These are phyloP conservation scores for Drosophila varians DNA, from an alignment of 1,140 invertebrate species.

Conservation along the genomic window DNA sequence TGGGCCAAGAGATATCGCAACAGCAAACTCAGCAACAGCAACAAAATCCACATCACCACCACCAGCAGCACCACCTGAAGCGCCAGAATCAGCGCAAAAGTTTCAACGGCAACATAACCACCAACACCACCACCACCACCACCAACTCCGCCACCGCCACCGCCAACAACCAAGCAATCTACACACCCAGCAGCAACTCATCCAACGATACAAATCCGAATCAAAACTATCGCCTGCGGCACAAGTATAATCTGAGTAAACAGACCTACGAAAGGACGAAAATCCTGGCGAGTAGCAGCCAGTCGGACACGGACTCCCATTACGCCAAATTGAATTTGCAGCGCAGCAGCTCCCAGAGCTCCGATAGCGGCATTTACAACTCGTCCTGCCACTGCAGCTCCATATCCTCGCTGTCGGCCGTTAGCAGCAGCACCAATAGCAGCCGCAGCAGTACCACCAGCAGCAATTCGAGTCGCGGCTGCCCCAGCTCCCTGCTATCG, in stretches of 20 bases:
- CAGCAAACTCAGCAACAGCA: conserved; percentile 75
- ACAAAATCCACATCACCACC: conserved; percentile 52
- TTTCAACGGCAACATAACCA: conserved; percentile 43
- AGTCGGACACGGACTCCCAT: conserved; percentile 58
- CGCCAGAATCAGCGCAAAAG: conserved; percentile 42
- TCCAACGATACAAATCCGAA: conserved; percentile 32
- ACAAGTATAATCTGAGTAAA: conserved; percentile 75
- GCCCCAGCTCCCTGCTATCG: conserved; percentile 55
- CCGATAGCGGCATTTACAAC: conserved; percentile 79
- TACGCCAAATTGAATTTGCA: conserved; percentile 66
- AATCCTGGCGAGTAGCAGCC: conserved; percentile 28
- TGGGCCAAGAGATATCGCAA: conserved; percentile 83
- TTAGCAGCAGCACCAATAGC: conserved; percentile 59
- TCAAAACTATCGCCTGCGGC: conserved; percentile 66
- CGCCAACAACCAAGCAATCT: conserved; percentile 19
- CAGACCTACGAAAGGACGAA: conserved; percentile 74
- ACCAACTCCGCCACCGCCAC: conserved; percentile 56
- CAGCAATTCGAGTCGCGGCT: conserved; percentile 63
- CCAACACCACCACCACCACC: conserved; percentile 42
- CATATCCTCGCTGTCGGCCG: conserved; percentile 65
- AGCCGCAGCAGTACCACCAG: conserved; percentile 56
- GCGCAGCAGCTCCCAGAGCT: conserved; percentile 68
- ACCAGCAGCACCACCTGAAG: conserved; percentile 50
- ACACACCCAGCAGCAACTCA: conserved; percentile 17
- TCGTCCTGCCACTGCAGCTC: conserved; percentile 80